phyloP scores from a whole-genome alignment of 2,113 vertebrate genomes.

The Ploceus nigricollis region DNA sequence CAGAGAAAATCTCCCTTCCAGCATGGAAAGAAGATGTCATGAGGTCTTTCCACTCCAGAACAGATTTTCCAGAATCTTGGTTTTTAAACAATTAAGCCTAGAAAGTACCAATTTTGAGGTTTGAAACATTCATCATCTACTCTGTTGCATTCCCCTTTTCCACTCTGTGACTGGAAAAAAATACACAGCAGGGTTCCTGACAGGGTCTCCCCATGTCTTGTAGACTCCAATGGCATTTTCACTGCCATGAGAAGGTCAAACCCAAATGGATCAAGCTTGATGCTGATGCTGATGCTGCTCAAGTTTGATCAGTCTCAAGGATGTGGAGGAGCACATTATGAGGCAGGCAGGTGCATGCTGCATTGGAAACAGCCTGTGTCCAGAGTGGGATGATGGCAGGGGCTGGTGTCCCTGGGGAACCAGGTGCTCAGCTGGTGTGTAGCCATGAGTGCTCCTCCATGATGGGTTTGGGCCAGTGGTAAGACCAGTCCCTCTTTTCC shows the following conservation, averaged over 20 bases:
- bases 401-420: not conserved
- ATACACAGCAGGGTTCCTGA: rapidly evolving
- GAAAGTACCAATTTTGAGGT: not conserved
- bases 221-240: not conserved
- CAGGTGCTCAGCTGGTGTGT: not conserved
- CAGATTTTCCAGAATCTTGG: not conserved
- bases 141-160: not conserved
- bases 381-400: not conserved
- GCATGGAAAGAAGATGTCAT: not conserved
- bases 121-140: not conserved
- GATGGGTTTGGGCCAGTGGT: not conserved
- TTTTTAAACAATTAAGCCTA: not conserved
- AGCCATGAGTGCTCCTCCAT: not conserved
- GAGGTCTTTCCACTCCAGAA: not conserved
- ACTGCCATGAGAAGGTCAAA: not conserved
- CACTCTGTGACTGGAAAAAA: not conserved
- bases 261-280: not conserved
- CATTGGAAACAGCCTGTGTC: not conserved
- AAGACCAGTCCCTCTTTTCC: not conserved
- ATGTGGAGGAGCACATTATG: rapidly evolving
- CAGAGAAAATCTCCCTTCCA: not conserved
- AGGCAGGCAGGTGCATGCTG: not conserved
- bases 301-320: not conserved
- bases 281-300: not conserved
- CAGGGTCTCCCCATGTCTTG: not conserved